Conservation (phyloP, 2,113 vertebrate genomes). For the Lipophrys pholis region DNA sequence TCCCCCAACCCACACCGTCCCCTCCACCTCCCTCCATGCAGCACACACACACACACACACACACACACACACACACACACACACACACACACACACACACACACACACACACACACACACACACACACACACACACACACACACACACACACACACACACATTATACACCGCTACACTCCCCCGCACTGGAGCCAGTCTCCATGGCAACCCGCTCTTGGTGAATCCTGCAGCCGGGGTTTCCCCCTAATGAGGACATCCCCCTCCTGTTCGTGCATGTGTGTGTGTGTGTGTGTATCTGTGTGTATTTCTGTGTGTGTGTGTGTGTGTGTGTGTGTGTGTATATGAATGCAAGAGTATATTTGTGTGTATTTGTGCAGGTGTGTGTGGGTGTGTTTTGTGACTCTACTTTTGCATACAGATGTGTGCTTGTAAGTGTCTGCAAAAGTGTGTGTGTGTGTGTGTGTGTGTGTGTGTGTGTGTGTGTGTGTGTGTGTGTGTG, state of each 20-base stretch:
- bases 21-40: conserved; percentile 29
- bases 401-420: too few relatives aligned
- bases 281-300: conserved; percentile 35
- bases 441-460: too few relatives aligned
- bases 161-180: conserved; percentile 45
- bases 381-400: too few relatives aligned
- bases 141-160: background rate
- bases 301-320: conserved; percentile 21
- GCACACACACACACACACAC: conserved; percentile 22
- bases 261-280: conserved; percentile 54
- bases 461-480: too few relatives aligned
- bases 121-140: conserved; percentile 21
- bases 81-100: conserved; percentile 5
- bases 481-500: too few relatives aligned
- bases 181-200: conserved; percentile 81
- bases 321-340: conserved; percentile 32
- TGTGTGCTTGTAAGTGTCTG: too few relatives aligned
- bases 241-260: conserved; percentile 84
- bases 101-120: conserved; percentile 14
- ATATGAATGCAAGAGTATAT: too few relatives aligned
- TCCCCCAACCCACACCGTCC: conserved; percentile 12
- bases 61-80: conserved; percentile 40
- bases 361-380: too few relatives aligned
- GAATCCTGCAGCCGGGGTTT: conserved; percentile 84
- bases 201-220: conserved; percentile 82